A percentile compares a stretch with the other conserved stretches of the same genome.
These are phyloP conservation scores for Parascotia fuliginaria DNA, from an alignment of 2,888 invertebrate species.

Conservation along the genomic window DNA sequence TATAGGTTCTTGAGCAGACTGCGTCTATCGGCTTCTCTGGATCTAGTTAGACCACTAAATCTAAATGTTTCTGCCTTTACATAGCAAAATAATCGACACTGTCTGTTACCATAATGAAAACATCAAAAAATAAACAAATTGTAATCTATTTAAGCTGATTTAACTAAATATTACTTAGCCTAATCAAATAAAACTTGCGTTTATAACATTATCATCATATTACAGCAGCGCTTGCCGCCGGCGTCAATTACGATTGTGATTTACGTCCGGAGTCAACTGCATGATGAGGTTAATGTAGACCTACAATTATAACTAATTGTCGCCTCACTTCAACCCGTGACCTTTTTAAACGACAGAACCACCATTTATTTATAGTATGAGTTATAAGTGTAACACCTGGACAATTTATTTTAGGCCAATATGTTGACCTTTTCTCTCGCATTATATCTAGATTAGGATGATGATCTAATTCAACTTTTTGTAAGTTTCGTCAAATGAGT, in stretches of 20 bases:
- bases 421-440: slow-evolving; percentile 12
- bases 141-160: no score
- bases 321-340: slow-evolving; percentile 29
- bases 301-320: slow-evolving; percentile 51
- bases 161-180: no score
- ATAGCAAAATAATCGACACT: no score
- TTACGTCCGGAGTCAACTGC: slow-evolving; percentile 43
- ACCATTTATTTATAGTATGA: slow-evolving; percentile 38
- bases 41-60: no score
- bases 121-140: no score
- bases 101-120: no score
- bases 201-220: not conserved
- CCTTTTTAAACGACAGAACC: slow-evolving; percentile 36
- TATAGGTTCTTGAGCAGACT: no score
- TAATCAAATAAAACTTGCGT: not conserved
- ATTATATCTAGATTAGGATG: not conserved
- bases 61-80: no score
- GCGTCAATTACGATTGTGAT: slow-evolving; percentile 39
- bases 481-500: not conserved
- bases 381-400: slow-evolving; percentile 22
- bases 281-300: slow-evolving; percentile 45
- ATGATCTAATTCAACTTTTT: not conserved
- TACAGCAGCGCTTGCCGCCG: not conserved
- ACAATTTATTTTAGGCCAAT: slow-evolving; percentile 4
- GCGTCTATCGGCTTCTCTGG: no score